These are phyloP conservation scores for Labeo calbasu DNA, from an alignment of 2,797 vertebrate genomes.

Conservation along the genomic window DNA sequence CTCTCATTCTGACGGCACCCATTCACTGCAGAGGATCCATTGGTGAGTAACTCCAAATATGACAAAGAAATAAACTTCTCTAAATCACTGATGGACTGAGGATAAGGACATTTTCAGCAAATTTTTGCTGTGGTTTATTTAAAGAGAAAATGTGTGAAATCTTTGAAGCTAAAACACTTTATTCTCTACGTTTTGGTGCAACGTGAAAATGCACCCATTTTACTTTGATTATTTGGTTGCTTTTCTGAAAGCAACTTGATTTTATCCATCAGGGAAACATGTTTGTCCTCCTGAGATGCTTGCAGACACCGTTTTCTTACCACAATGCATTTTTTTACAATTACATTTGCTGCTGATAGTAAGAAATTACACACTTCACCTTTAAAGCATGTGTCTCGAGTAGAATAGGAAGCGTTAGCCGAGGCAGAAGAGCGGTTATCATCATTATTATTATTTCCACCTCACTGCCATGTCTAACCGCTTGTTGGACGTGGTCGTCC, in stretches of 20 bases:
- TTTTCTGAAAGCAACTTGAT: not conserved
- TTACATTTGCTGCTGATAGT: conserved; percentile 6
- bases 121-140: not conserved
- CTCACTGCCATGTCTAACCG: conserved; percentile 28
- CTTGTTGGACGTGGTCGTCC: conserved; percentile 27
- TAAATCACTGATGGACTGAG: not conserved
- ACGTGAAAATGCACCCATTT: not conserved
- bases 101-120: not conserved
- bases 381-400: not conserved
- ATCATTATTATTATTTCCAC: conserved; percentile 43
- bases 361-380: not conserved
- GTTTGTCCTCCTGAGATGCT: not conserved
- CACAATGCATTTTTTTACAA: not conserved
- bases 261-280: not conserved
- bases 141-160: not conserved
- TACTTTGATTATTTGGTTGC: no score
- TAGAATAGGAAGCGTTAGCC: conserved; percentile 19
- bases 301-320: not conserved
- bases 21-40: not conserved
- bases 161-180: not conserved
- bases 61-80: not conserved
- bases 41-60: not conserved
- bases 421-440: conserved; percentile 43
- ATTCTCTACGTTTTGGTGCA: not conserved
- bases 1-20: not conserved